phyloP scores from a whole-genome alignment of 2,888 invertebrate species.

The Linnaemya vulpina region DNA sequence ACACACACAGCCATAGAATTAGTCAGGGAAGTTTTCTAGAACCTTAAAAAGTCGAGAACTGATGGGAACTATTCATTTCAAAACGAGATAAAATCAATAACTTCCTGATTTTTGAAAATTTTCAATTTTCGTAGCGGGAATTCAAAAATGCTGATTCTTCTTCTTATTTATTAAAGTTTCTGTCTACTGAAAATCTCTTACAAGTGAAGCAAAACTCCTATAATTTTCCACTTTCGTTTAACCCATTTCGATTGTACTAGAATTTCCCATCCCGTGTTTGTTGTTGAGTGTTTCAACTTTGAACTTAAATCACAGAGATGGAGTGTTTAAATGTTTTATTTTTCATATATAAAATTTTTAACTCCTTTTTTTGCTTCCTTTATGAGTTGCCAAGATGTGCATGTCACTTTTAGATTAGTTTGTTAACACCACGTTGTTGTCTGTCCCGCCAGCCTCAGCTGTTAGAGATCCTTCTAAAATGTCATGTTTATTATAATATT shows the following conservation, averaged over 20 bases:
- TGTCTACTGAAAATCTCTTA: background rate
- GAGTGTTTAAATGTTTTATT: slow-evolving; percentile 5
- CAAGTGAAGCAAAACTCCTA: too few relatives aligned
- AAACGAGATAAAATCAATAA: too few relatives aligned
- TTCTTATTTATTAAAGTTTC: too few relatives aligned
- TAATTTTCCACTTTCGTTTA: too few relatives aligned
- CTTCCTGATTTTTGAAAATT: too few relatives aligned
- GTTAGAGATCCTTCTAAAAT: background rate
- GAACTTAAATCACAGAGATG: slow-evolving; percentile 16
- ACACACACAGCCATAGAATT: too few relatives aligned
- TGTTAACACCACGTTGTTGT: slow-evolving; percentile 25
- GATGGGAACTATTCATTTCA: too few relatives aligned
- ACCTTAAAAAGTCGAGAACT: too few relatives aligned
- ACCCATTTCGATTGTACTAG: background rate
- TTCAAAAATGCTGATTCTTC: too few relatives aligned
- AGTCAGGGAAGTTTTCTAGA: too few relatives aligned
- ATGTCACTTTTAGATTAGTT: slow-evolving; percentile 52
- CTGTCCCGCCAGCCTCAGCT: background rate
- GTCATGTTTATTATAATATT: slow-evolving; percentile 25
- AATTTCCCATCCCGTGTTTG: background rate
- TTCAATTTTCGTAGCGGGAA: too few relatives aligned
- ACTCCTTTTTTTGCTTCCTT: slow-evolving; percentile 1
- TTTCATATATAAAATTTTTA: background rate
- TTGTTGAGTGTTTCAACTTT: background rate
- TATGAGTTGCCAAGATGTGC: slow-evolving; percentile 1